A percentile compares a stretch with the other conserved stretches of the same genome.
Evolutionary conservation across 1,140 invertebrate species (phyloP).

Genomic region (Idris sp.): DNA sequence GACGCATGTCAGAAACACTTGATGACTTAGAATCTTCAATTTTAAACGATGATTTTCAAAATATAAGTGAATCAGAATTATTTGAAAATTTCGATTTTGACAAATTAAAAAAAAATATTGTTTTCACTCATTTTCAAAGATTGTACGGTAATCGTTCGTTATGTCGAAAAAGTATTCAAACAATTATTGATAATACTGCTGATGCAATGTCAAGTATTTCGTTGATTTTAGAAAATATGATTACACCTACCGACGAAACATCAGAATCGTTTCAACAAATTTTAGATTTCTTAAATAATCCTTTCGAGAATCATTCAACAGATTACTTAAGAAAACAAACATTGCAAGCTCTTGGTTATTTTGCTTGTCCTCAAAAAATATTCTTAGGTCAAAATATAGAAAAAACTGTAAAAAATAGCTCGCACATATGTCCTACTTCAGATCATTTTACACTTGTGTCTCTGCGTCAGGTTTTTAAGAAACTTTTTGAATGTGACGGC

Average conservation of each 20-base stretch:
- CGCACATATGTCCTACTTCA: slow-evolving; percentile 9
- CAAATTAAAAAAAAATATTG: too few species aligned
- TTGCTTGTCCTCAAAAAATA: slow-evolving; percentile 16
- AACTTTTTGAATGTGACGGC: slow-evolving; percentile 25
- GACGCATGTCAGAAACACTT: too few species aligned
- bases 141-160: too few species aligned
- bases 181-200: too few species aligned
- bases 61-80: too few species aligned
- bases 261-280: slow-evolving; percentile 16
- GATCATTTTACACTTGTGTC: slow-evolving; percentile 20
- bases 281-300: slow-evolving; percentile 16
- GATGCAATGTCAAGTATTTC: too few species aligned
- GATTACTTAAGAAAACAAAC: slow-evolving; percentile 28
- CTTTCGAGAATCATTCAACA: slow-evolving; percentile 16
- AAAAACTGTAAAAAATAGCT: slow-evolving; percentile 4
- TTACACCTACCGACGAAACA: slow-evolving; percentile 23
- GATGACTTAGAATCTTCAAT: too few species aligned
- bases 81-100: too few species aligned
- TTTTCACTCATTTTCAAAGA: too few species aligned
- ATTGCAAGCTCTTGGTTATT: slow-evolving; percentile 12
- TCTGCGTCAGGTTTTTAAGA: slow-evolving; percentile 33
- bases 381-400: slow-evolving; percentile 40
- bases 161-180: too few species aligned
- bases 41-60: too few species aligned
- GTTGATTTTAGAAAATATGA: neutral